Conservation (phyloP, 2,113 vertebrate genomes). For the Heteronetta atricapilla region DNA sequence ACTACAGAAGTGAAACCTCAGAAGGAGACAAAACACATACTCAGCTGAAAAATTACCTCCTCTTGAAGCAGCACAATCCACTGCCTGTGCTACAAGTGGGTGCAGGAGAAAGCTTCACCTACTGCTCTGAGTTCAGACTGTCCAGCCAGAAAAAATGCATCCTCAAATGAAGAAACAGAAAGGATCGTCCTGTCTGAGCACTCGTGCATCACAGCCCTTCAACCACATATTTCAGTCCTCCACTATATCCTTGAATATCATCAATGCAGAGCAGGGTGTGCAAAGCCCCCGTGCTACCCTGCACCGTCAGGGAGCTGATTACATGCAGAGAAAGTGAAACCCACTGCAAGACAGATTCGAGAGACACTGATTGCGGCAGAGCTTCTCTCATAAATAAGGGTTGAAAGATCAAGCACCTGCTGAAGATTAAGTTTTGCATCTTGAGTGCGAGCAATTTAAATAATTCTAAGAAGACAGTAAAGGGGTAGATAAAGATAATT, state of each 20-base stretch:
- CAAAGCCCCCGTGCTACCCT: neutral
- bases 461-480: neutral
- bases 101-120: neutral
- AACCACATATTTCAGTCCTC: neutral
- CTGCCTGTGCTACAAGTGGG: fast-evolving
- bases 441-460: slow-evolving; percentile 17
- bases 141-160: neutral
- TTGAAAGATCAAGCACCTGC: neutral
- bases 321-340: neutral
- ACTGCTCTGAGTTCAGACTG: neutral
- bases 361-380: neutral
- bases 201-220: fast-evolving
- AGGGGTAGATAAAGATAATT: slow-evolving; percentile 53
- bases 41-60: neutral
- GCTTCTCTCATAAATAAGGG: neutral
- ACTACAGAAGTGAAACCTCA: neutral
- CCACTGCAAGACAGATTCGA: neutral
- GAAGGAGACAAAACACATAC: neutral
- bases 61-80: fast-evolving
- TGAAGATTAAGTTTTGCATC: neutral
- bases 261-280: neutral
- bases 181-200: neutral
- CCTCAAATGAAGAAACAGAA: neutral
- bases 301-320: neutral
- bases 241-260: neutral